A percentile compares a stretch with the other conserved stretches of the same genome.
Conservation (phyloP, 2,888 invertebrate genomes). For the Sminthurinus aureus region DNA sequence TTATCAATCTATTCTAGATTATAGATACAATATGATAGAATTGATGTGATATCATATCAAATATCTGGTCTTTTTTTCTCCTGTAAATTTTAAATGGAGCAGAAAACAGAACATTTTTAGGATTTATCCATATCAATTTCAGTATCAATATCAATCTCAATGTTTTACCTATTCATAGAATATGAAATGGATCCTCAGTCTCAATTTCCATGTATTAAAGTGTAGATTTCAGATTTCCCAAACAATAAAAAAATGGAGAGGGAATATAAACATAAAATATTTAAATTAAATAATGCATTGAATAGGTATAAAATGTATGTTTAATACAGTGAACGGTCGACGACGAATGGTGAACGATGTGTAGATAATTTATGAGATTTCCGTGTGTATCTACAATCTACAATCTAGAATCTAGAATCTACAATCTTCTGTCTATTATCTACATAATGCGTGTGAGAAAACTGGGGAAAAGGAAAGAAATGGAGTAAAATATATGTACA, state of each 20-base stretch:
- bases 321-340: neutral
- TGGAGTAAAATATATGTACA: neutral
- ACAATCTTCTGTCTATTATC: neutral
- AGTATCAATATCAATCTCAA: too few relatives aligned
- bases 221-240: slow-evolving; percentile 21
- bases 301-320: neutral
- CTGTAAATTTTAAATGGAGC: neutral
- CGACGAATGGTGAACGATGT: too few relatives aligned
- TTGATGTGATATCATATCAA: too few relatives aligned
- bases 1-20: too few relatives aligned
- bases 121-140: too few relatives aligned
- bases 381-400: neutral
- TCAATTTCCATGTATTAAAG: slow-evolving; percentile 5
- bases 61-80: neutral
- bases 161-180: slow-evolving; percentile 15
- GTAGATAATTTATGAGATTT: slow-evolving; percentile 19
- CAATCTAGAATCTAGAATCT: neutral
- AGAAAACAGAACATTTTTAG: neutral
- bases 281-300: slow-evolving; percentile 17
- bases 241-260: slow-evolving; percentile 15
- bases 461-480: too few relatives aligned
- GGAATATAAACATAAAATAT: slow-evolving; percentile 16
- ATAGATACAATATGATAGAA: too few relatives aligned
- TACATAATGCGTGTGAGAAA: neutral
- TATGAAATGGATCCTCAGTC: too few relatives aligned